Evolutionary conservation across 1,140 invertebrate species (phyloP), one percentile per base, ranked within the genome.

Genomic region (Medauroidea extradentata): DNA sequence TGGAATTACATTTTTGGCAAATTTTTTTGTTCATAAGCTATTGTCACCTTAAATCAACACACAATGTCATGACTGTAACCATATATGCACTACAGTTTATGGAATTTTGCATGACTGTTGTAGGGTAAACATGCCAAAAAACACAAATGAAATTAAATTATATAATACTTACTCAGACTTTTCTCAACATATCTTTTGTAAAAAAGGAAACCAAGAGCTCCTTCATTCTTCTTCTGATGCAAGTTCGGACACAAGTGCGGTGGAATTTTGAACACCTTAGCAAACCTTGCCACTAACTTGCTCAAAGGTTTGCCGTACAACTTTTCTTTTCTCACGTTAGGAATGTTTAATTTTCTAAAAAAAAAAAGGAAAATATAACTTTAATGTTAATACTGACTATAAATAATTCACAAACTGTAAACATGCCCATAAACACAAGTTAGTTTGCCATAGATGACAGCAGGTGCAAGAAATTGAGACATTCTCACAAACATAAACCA

Each of bases 151-250:
- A n/a, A n/a, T n/a, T n/a, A n/a, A n/a, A n/a, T n/a, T 34, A 61
- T 44, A 52, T 39, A 25, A 4, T 34, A 53, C n/a, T 73, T 75
- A 78, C 83, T 82, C 53, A 85, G 76, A 62, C 71, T 76, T 34
- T 77, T 73, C 57, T 86, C 81, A 34, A 76, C 70, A 71, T 83
- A 88, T 64, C 83, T 79, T 69, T 84, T 83, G 63, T 79, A 72
- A 29, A 88, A 74, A 27, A 88, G 71, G 69, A 85, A 88, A 41
- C 81, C 79, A n/a, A 88, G 64, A 27, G 83, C 82, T 58, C 85
- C 83, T 69, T 79, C 78, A 23, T 80, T 83, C 48, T 84, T 77
- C 71, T 82, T 83, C 63, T 78, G 79, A 61, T 80, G 82, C 13
- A 86, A 72, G 70, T 86, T 84, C 24, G 84, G 84, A 63, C 82